Conservation (phyloP, 2,113 vertebrate species). For the Grammomys dolichurus region DNA sequence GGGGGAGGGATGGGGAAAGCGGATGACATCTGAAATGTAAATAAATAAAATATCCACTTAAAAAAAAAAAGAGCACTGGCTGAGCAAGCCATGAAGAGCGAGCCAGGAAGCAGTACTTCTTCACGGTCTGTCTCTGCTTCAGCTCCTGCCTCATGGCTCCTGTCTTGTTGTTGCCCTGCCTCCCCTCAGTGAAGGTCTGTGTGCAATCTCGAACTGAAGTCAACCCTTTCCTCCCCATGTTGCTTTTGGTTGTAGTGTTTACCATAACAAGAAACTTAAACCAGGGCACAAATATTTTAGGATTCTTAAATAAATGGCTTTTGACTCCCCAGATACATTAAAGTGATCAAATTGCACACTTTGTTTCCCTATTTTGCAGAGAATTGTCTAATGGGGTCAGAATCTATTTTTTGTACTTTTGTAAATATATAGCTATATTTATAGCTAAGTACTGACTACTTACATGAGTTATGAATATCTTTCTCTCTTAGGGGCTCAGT, state of each 20-base stretch:
- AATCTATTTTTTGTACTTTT: neutral
- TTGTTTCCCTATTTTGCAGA: neutral
- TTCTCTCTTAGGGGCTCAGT: conserved; percentile 92
- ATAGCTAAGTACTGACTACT: too few species aligned
- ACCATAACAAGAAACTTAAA: neutral
- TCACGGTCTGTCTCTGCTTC: neutral
- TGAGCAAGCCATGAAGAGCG: neutral
- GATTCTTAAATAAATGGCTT: neutral
- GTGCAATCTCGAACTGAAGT: neutral
- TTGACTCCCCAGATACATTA: neutral
- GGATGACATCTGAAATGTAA: too few species aligned
- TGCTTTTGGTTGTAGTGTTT: neutral
- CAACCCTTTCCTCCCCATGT: neutral
- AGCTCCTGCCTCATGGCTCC: neutral
- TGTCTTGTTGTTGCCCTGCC: neutral
- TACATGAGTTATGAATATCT: neutral
- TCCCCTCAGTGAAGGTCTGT: neutral
- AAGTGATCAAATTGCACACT: neutral
- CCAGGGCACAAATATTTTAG: neutral
- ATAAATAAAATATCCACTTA: too few species aligned
- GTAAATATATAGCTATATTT: too few species aligned
- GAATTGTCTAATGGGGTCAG: neutral
- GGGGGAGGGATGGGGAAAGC: too few species aligned
- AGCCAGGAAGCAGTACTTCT: neutral
- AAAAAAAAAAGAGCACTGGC: neutral